Conservation (phyloP, 2,113 vertebrate species). For the Hydrochoerus hydrochaeris region DNA sequence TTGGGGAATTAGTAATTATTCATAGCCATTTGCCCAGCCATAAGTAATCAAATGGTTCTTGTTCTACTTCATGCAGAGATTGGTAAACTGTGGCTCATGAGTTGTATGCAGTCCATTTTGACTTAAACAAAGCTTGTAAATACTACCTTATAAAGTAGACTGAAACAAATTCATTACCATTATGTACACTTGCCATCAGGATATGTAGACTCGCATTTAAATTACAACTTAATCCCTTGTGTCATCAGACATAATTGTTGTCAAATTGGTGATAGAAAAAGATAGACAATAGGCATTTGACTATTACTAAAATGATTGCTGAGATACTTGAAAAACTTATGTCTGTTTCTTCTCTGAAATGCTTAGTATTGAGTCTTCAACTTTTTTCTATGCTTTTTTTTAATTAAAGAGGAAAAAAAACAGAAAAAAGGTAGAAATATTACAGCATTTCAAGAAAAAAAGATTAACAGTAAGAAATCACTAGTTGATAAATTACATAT, state of each 20-base stretch:
- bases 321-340: slow-evolving; percentile 14
- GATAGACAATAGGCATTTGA: neutral
- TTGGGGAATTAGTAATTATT: neutral
- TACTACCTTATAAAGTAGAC: neutral
- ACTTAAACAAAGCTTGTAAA: neutral
- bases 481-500: no score
- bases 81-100: neutral
- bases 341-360: slow-evolving; percentile 21
- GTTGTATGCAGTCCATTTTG: neutral
- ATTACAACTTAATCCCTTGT: neutral
- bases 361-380: neutral
- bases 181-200: neutral
- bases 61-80: neutral
- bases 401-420: no score
- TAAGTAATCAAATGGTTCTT: neutral
- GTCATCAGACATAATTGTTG: neutral
- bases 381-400: no score
- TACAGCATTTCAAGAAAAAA: no score
- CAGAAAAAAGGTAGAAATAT: no score
- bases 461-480: no score
- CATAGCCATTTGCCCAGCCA: neutral
- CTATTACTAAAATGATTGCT: neutral
- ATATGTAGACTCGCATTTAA: neutral
- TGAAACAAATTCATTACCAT: neutral
- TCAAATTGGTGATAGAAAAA: neutral